Base-by-base conservation (phyloP, 2,888 invertebrate species). In the Chymomyza procnemis region DNA sequence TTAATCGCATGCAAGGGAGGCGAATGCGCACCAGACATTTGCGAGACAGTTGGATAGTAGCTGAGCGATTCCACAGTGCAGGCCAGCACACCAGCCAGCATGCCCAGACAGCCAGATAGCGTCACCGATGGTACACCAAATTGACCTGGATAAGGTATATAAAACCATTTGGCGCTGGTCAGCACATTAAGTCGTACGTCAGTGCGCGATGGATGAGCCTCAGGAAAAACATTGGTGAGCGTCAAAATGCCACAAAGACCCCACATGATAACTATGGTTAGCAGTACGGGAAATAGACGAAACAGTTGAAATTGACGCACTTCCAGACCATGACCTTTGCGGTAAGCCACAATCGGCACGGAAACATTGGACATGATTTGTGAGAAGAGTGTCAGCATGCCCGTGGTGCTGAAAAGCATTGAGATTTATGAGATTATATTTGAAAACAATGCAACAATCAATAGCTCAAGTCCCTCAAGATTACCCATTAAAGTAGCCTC, bases 11-110 rank as follows among this genome's bases (percentile, higher is more conserved):
- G 96, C 6, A 95, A 91, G 0, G 97, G 97, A 0, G 97, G 97
- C 0, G 96, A 94, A 0, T 96, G 94, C 0, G 95, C 96, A 30
- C 94, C 95, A 75, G 95, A 94, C 95, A 95, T 95, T 88, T 93
- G 93, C 0, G 97, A 96, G 1, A 96, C 96, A n/a, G 97, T 97
- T 62, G 97, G 96, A 91, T 97, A 97, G 89, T 97, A 97, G 83
- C 97, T 96, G 69, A 97, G 94, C 4, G 95, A 95, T 90, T 96
- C 96, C 14, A 96, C 94, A 0, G 95, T 95, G 75, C 96, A 95
- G 0, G 95, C 95, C 41, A 96, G 88, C 21, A 96, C 95, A 0
- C 95, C 96, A 0, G 95, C 95, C 64, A 96, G 83, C 94, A 96
- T 95, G 3, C 96, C 96, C 66, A 96, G 90, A 14, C 95, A 95